phyloP scores from a whole-genome alignment of 2,113 vertebrate species.

The Cynopterus brachyotis region DNA sequence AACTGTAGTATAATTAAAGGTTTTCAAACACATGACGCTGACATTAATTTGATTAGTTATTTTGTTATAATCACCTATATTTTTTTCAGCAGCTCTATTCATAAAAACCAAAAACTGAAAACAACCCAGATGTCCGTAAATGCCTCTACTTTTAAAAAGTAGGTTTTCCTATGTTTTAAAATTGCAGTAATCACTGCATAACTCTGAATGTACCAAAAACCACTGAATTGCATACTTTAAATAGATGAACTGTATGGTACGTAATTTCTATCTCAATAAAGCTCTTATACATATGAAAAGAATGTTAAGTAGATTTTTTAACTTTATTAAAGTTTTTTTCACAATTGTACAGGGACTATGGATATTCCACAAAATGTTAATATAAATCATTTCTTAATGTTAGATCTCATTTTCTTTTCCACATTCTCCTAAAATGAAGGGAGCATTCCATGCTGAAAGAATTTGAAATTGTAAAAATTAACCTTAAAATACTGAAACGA shows the following conservation, averaged over 20 bases:
- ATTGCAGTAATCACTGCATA: neutral
- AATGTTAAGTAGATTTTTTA: neutral
- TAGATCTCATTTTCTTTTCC: conserved; percentile 21
- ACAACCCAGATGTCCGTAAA: neutral
- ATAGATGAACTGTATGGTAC: neutral
- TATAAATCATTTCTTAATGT: neutral
- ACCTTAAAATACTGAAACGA: neutral
- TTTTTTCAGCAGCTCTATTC: conserved; percentile 24
- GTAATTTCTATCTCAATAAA: neutral
- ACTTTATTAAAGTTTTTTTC: neutral
- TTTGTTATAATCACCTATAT: neutral
- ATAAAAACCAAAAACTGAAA: conserved; percentile 1
- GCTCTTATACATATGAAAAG: neutral
- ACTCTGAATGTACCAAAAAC: neutral
- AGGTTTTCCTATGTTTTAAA: neutral
- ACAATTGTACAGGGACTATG: neutral
- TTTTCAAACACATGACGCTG: conserved; percentile 3
- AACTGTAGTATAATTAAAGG: conserved; percentile 37
- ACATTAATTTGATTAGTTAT: conserved; percentile 37
- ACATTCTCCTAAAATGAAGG: neutral
- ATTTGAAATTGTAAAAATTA: neutral
- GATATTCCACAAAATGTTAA: neutral
- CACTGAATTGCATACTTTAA: neutral
- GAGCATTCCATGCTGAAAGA: neutral
- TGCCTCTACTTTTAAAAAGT: neutral